Evolutionary conservation across 2,888 invertebrate species (phyloP), one percentile per base, ranked within the genome.

Genomic region (Troides oblongomaculatus): DNA sequence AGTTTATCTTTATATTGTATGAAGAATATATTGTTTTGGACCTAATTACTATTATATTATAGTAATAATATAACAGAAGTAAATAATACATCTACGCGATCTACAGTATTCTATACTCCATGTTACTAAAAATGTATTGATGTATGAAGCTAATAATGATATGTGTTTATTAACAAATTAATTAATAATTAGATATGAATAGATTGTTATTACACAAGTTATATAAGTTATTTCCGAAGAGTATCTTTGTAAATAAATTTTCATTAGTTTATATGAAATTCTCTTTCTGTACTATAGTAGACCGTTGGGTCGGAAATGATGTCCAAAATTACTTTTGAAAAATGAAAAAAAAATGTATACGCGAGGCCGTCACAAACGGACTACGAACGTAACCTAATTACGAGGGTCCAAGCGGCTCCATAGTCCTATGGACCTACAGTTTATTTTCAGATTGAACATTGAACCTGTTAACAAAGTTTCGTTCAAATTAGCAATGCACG

Each of bases 401-500:
- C 39, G 66, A 60, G 70, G 70, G 66, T 70, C 56, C 63, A 53
- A 60, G 58, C 39, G 59, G 56, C 53, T 50, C 25, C 36, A 59
- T 39, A 56, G 50, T 25, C 17, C 60, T 36, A 63, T 62, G 62
- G 59, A 66, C 58, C 53, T 30, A 8, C 53, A 30, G 59, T 70
- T 64, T 66, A 39, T 62, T 63, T 36, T 62, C 36, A 53, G 36
- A 50, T 58, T 46, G 23, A 65, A 64, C 56, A 62, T 59, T 23
- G 58, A 68, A 53, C 14, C 6, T 30, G 56, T 23, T 62, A 43
- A 62, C 46, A 60, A 18, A 56, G 60, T 69, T 58, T 71, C 58
- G 63, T 60, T 56, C 57, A 72, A 73, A 70, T 71, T 71, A 68
- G 58, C 59, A 53, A 57, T n/a, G 53, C 76, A 76, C 78, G 76